These are phyloP conservation scores for Melipona bicolor DNA, from an alignment of 2,888 invertebrate species.

Conservation along the genomic window DNA sequence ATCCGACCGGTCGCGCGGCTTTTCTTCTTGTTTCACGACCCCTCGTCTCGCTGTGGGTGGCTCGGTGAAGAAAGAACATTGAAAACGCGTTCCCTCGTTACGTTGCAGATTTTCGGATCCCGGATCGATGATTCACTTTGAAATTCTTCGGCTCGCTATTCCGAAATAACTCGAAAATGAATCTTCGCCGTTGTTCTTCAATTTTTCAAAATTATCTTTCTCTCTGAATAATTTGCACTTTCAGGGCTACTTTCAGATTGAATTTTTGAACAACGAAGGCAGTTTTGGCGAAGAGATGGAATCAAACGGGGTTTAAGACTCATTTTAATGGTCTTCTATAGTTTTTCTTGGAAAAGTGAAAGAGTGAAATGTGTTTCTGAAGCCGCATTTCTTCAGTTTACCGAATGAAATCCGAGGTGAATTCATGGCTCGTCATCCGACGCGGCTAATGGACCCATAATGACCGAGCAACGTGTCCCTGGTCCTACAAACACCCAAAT, in stretches of 20 bases:
- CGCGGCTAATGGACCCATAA: conserved; percentile 76
- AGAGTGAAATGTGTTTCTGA: not conserved
- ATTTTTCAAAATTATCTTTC: not conserved
- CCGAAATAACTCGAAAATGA: not conserved
- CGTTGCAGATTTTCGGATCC: conserved; percentile 23
- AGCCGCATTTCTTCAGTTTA: conserved; percentile 8
- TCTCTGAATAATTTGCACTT: not conserved
- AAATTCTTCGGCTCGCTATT: not conserved
- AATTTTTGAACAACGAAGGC: not conserved
- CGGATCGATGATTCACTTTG: not conserved
- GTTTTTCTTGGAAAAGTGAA: not conserved
- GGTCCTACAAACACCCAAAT: conserved; percentile 37
- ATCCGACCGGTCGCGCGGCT: conserved; percentile 52
- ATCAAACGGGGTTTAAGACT: not conserved
- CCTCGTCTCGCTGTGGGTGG: conserved; percentile 67
- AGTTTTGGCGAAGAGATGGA: not conserved
- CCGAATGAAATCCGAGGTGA: conserved; percentile 57
- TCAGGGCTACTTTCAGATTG: not conserved
- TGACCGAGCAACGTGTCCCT: conserved; percentile 67
- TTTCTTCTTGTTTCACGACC: conserved; percentile 63
- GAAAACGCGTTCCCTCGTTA: not conserved
- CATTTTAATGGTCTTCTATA: not conserved
- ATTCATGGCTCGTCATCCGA: conserved; percentile 59
- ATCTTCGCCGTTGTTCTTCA: not conserved
- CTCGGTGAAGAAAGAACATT: conserved; percentile 46